Evolutionary conservation across 2,888 invertebrate genomes (phyloP).

Genomic region (Coenonympha arcania): DNA sequence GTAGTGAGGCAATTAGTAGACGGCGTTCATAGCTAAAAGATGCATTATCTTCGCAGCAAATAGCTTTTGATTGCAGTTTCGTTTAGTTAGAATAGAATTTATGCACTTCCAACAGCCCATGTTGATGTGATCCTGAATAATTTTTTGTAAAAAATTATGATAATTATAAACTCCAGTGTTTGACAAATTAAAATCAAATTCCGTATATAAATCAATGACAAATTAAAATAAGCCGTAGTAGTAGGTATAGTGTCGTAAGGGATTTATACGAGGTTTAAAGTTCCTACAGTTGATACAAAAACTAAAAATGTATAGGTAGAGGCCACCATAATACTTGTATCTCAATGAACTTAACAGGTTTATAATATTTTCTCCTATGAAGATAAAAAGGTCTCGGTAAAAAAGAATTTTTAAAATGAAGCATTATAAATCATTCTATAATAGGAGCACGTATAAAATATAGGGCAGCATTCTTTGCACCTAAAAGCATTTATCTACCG

Average conservation of each 20-base stretch:
- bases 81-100: too few species aligned
- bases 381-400: neutral
- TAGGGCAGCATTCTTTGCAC: slow-evolving; percentile 3
- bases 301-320: too few species aligned
- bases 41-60: neutral
- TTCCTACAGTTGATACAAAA: too few species aligned
- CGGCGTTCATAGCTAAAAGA: neutral
- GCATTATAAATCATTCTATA: slow-evolving; percentile 6
- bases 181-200: too few species aligned
- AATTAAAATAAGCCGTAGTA: too few species aligned
- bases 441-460: slow-evolving; percentile 4
- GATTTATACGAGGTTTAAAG: too few species aligned
- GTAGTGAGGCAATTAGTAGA: slow-evolving; percentile 1
- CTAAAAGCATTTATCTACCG: slow-evolving; percentile 7
- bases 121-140: too few species aligned
- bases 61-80: neutral
- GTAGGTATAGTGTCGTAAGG: too few species aligned
- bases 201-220: too few species aligned
- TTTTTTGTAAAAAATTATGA: too few species aligned
- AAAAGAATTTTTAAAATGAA: slow-evolving; percentile 2
- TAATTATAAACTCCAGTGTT: too few species aligned
- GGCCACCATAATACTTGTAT: neutral
- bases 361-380: neutral
- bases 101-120: too few species aligned
- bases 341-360: neutral